Base-by-base conservation (phyloP, 2,888 invertebrate genomes). In the Tuberolachnus salignus region DNA sequence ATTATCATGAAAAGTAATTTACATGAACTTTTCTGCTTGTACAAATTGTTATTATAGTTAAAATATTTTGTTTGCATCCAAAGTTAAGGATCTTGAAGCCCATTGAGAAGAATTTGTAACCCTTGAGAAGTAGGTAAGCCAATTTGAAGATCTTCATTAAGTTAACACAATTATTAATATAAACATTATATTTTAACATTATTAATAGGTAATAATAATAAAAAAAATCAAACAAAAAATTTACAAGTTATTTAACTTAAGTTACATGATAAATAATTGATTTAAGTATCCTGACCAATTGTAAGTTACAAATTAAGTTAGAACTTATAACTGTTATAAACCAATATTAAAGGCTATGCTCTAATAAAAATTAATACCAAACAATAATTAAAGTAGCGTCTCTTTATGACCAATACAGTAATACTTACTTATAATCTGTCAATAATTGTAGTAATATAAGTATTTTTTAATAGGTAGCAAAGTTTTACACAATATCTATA, bases 141-240 rank as follows among this genome's bases (percentile, higher is more conserved):
- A 78, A 78, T 55, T 69, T 59, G 78, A 42, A 78, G 67, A 78
- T 78, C 78, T 78, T 78, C 78, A 69, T 78, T 78, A 78, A 78
- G 67, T 78, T 78, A 67, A 69, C 51, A 69, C 19, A 78, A 57
- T 78, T 61, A 78, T 67, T 49, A 42, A 69, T 67, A 78, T 59
- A 69, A 78, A 78, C 49, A 78, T 55, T 78, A 67, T 75, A 51
- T 14, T 10, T 78, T 69, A 78, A 69, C 67, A 78, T 67, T 57
- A 75, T 23, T 26, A 21, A 71, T 71, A 64, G 9, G 42, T 63
- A 72, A 72, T 59, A 59, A 67, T 67, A 75, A 75, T n/a, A 26
- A 63, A 73, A 63, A 73, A 63, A 78, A 78, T 59, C 19, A 46
- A 75, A 78, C 55, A 78, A 78, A 78, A 69, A 74, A 74, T 53